phyloP scores from a whole-genome alignment of 2,888 invertebrate species.

The Cyclophora punctaria region DNA sequence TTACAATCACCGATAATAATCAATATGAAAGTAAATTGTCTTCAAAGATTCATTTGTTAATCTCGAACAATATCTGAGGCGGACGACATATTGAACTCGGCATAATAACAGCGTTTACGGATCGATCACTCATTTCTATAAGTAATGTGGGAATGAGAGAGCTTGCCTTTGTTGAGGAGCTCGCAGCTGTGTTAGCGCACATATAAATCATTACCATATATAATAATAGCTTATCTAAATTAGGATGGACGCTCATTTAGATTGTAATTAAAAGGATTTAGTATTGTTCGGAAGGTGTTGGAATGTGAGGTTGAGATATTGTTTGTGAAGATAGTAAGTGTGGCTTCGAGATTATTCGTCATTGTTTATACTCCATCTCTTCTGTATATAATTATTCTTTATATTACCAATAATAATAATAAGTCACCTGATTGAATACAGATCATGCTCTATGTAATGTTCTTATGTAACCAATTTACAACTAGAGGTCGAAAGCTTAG shows the following conservation, averaged over 20 bases:
- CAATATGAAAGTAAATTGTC: not conserved
- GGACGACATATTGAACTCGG: conserved; percentile 23
- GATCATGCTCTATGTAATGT: no score
- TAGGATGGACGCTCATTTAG: conserved; percentile 39
- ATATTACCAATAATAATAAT: no score
- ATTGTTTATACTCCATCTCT: no score
- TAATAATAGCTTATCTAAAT: conserved; percentile 45
- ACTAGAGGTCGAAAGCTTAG: no score
- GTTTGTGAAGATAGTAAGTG: no score
- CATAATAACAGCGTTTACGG: conserved; percentile 31
- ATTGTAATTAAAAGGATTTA: conserved; percentile 31
- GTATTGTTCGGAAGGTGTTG: no score
- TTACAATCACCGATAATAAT: conserved; percentile 5
- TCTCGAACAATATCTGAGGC: conserved; percentile 16
- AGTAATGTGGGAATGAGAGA: conserved; percentile 58
- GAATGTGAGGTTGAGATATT: no score
- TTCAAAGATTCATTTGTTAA: conserved; percentile 3
- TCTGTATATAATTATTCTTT: no score
- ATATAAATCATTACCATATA: conserved; percentile 56
- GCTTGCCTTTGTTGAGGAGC: conserved; percentile 35
- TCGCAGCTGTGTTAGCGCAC: conserved; percentile 47
- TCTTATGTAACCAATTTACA: no score
- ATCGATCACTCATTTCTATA: conserved; percentile 58
- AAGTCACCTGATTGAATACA: no score
- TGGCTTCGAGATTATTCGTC: no score